These are phyloP conservation scores for Polydrusus pterygomalis DNA, from an alignment of 2,888 invertebrate genomes.

Conservation along the genomic window DNA sequence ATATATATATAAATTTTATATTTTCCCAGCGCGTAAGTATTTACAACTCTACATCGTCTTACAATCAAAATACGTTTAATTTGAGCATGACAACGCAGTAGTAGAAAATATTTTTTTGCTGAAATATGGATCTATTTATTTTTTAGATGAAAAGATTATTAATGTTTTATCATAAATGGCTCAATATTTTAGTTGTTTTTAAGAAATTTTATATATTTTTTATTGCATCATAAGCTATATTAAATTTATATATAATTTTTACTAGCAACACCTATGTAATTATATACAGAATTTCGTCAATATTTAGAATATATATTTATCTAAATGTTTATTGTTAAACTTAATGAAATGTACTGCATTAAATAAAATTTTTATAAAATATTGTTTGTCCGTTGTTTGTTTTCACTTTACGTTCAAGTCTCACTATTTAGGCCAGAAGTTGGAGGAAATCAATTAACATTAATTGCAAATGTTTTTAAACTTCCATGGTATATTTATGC, in stretches of 20 bases:
- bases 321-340: slow-evolving; percentile 47
- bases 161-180: slow-evolving; percentile 4
- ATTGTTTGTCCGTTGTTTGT: background rate
- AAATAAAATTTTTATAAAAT: slow-evolving; percentile 41
- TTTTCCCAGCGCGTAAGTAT: too few relatives aligned
- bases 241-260: slow-evolving; percentile 12
- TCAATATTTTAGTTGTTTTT: slow-evolving; percentile 2
- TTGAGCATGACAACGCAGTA: too few relatives aligned
- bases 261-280: background rate
- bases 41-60: too few relatives aligned
- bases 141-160: background rate
- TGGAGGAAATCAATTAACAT: too few relatives aligned
- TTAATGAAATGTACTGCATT: slow-evolving; percentile 22
- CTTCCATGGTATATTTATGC: too few relatives aligned
- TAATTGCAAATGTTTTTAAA: too few relatives aligned
- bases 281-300: slow-evolving; percentile 38
- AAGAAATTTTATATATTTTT: background rate
- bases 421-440: too few relatives aligned
- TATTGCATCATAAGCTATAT: background rate
- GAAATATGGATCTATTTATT: background rate
- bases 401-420: background rate
- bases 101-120: too few relatives aligned
- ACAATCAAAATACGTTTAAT: too few relatives aligned
- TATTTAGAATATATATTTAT: slow-evolving; percentile 43
- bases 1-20: too few relatives aligned